Percentiles rank a stretch among this genome's conserved stretches.
Conservation (phyloP, 2,888 invertebrate genomes). For the Tuta absoluta region DNA sequence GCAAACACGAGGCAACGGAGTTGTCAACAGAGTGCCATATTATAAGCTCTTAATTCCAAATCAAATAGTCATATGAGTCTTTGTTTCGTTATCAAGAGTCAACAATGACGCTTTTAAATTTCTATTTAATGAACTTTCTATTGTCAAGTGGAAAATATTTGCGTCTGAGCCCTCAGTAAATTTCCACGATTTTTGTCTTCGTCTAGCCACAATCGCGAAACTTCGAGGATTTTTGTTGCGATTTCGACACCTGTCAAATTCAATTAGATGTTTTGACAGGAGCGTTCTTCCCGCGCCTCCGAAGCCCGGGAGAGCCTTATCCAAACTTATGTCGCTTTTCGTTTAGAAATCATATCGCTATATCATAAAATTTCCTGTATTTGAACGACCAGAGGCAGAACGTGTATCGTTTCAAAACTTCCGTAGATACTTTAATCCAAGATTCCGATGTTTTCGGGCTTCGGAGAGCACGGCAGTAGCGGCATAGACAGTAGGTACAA, state of each 20-base stretch:
- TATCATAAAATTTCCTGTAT: constrained; percentile 61
- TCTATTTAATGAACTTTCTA: not conserved
- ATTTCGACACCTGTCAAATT: not conserved
- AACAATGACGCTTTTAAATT: constrained; percentile 29
- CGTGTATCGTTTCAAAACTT: constrained; percentile 71
- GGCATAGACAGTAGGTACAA: constrained; percentile 62
- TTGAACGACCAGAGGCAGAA: constrained; percentile 75
- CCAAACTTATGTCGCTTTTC: not conserved
- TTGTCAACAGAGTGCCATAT: constrained; percentile 23
- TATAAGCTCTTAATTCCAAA: constrained; percentile 40
- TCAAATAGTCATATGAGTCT: constrained; percentile 50
- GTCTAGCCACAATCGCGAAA: not conserved
- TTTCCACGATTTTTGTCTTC: not conserved
- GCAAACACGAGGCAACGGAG: constrained; percentile 34
- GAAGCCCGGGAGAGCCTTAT: not conserved
- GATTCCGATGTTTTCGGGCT: constrained; percentile 65
- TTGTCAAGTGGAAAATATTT: constrained; percentile 12
- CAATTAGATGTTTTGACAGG: not conserved
- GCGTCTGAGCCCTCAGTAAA: not conserved
- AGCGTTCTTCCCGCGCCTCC: not conserved
- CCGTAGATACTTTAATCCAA: constrained; percentile 64
- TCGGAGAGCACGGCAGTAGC: constrained; percentile 64
- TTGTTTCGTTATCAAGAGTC: constrained; percentile 47
- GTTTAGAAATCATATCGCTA: constrained; percentile 38
- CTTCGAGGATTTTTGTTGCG: not conserved